Evolutionary conservation across 2,888 invertebrate genomes (phyloP), one percentile per base, ranked within the genome.

Genomic region (Zelleria hepariella): DNA sequence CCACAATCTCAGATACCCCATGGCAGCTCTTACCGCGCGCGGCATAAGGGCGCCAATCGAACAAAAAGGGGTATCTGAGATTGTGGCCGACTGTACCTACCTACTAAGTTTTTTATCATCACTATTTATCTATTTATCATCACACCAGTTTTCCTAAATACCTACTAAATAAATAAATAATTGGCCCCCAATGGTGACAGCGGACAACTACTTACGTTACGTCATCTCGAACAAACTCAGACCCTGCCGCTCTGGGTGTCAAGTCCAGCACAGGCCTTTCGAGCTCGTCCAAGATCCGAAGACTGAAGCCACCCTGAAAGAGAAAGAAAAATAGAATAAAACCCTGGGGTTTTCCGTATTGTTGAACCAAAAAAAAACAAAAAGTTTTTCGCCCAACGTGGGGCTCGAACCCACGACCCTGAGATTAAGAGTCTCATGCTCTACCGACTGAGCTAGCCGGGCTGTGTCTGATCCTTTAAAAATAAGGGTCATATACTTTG

Each of bases 221-320:
- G 81, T 97, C 96, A 68, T 92, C 93, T 64, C 93, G 90, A 7
- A 96, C 93, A 74, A 94, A 97, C 72, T 95, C 94, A 0, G 94
- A 93, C 55, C 94, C 93, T 59, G 92, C 92, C 2, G 94, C 94
- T 60, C 94, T 92, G 1, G 95, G 96, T 0, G 96, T 97, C 68
- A 96, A 89, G 77, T 95, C 96, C 68, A 96, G 85, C 20, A 97
- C 91, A 7, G 96, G 96, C 69, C 96, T 90, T 74, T 97, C 96
- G 65, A 95, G 86, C 61, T 92, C 91, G 79, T 98, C 97, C 71
- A 98, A 84, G 60, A 98, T 91, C 78, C 98, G 95, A 61, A 98
- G 86, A 72, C 94, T 94, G 78, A 94, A 97, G 58, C 98, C 98
- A 65, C 98, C 98, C 98, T 98, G 82, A 61, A 91, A 69, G 65